These are phyloP conservation scores for Euborellia annulipes DNA, from an alignment of 1,140 invertebrate species.

Conservation along the genomic window DNA sequence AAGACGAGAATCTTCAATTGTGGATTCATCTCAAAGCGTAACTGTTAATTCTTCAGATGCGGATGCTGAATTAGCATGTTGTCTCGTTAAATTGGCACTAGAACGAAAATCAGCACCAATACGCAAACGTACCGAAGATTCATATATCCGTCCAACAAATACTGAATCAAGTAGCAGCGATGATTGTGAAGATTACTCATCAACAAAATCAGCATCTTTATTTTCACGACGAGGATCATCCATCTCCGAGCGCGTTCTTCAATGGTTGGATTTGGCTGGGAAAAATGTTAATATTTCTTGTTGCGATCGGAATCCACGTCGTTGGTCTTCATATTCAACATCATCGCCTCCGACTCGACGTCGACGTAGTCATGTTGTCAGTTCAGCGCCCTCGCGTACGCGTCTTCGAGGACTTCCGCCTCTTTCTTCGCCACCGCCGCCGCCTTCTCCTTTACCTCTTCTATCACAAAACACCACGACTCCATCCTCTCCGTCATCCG, in stretches of 20 bases:
- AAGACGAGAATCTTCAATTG: too few species aligned
- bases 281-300: constrained; percentile 1
- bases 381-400: too few species aligned
- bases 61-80: constrained; percentile 17
- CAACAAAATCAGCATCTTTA: constrained; percentile 12
- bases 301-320: too few species aligned
- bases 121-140: not conserved
- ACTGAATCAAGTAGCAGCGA: not conserved
- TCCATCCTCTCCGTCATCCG: too few species aligned
- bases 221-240: constrained; percentile 17
- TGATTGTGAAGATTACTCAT: constrained; percentile 12
- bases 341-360: too few species aligned
- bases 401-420: not conserved
- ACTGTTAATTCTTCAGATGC: too few species aligned
- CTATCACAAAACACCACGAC: too few species aligned
- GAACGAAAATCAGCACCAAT: constrained; percentile 16
- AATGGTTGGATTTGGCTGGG: constrained; percentile 40
- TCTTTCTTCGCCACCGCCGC: too few species aligned
- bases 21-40: too few species aligned
- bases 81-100: constrained; percentile 25
- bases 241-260: constrained; percentile 36
- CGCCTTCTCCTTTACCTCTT: too few species aligned
- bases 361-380: not conserved
- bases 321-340: too few species aligned
- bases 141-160: too few species aligned